A percentile compares a stretch with the other conserved stretches of the same genome.
These are phyloP conservation scores for Pleuronectes platessa DNA, from an alignment of 2,113 vertebrate species.

Conservation along the genomic window DNA sequence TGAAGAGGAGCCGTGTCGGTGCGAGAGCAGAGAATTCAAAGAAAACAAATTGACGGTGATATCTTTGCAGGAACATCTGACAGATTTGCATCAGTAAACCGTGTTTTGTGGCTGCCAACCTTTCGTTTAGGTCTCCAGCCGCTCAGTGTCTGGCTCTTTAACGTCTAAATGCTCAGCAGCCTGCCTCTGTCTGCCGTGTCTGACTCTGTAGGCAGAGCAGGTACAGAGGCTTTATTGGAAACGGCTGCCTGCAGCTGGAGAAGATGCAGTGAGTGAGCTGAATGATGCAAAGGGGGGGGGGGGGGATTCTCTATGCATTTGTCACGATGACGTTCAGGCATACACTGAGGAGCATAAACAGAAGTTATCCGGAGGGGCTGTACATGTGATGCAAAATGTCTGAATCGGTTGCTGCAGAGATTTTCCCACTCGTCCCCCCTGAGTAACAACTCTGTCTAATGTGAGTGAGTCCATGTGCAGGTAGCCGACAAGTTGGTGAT, in stretches of 20 bases:
- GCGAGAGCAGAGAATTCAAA: not conserved
- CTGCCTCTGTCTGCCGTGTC: not conserved
- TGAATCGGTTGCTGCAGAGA: too few relatives aligned
- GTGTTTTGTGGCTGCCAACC: too few relatives aligned
- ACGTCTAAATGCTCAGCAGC: not conserved
- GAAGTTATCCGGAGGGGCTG: too few relatives aligned
- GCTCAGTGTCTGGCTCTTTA: not conserved
- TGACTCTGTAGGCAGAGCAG: not conserved
- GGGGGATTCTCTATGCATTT: not conserved
- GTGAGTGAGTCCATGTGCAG: too few relatives aligned
- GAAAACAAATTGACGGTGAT: not conserved
- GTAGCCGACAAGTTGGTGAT: too few relatives aligned
- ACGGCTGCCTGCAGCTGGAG: too few relatives aligned
- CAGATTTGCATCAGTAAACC: too few relatives aligned
- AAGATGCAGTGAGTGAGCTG: not conserved
- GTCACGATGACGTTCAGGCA: not conserved
- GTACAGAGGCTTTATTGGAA: too few relatives aligned
- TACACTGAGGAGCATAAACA: not conserved
- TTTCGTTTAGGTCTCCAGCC: too few relatives aligned
- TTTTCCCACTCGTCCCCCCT: too few relatives aligned
- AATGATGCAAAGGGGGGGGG: not conserved
- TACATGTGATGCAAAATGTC: too few relatives aligned
- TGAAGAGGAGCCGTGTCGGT: not conserved
- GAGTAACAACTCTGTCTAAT: too few relatives aligned
- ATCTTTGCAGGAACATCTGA: not conserved